Evolutionary conservation across 2,888 invertebrate species (phyloP).

Genomic region (Heliconius aoede): DNA sequence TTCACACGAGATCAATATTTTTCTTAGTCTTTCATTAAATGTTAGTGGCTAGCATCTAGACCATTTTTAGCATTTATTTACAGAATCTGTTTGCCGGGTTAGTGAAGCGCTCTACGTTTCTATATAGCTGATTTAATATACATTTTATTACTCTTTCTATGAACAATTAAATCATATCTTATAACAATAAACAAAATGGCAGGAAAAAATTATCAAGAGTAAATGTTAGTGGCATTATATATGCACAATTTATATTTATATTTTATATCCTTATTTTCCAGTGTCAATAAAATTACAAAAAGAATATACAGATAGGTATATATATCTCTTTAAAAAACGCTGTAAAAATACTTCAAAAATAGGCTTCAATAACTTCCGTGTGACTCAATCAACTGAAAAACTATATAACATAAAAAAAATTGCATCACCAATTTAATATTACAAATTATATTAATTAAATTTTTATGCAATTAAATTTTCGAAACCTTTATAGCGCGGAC

Average conservation of each 20-base stretch:
- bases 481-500: slow-evolving; percentile 53
- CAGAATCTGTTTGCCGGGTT: too few relatives aligned
- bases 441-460: slow-evolving; percentile 20
- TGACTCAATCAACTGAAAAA: not conserved
- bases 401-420: slow-evolving; percentile 1
- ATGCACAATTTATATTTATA: not conserved
- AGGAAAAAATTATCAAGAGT: too few relatives aligned
- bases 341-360: not conserved
- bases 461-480: slow-evolving; percentile 16
- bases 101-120: too few relatives aligned
- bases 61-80: not conserved
- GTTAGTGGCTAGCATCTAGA: not conserved
- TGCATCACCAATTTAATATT: not conserved
- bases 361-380: not conserved
- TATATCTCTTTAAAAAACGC: not conserved
- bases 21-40: not conserved
- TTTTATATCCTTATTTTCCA: not conserved
- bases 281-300: too few relatives aligned
- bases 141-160: too few relatives aligned
- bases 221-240: not conserved
- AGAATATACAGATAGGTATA: too few relatives aligned
- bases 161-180: too few relatives aligned
- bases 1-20: too few relatives aligned
- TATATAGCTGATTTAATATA: too few relatives aligned
- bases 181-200: too few relatives aligned